A percentile compares a stretch with the other conserved stretches of the same genome.
These are phyloP conservation scores for Pterocles gutturalis DNA, from an alignment of 2,113 vertebrate genomes.

Conservation along the genomic window DNA sequence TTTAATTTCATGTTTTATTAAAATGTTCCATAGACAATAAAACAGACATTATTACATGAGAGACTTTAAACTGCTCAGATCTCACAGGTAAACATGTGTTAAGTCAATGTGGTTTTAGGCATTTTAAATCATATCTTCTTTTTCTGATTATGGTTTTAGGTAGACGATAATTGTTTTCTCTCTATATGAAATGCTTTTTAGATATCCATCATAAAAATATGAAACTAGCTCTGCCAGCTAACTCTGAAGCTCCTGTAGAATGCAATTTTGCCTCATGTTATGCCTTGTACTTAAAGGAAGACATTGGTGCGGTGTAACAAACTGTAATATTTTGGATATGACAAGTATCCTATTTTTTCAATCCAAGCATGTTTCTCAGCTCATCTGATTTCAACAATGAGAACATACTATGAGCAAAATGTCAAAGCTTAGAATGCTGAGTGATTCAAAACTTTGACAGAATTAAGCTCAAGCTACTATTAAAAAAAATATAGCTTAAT, in stretches of 20 bases:
- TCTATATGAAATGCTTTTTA: neutral
- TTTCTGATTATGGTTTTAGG: neutral
- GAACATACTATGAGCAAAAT: neutral
- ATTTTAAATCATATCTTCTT: neutral
- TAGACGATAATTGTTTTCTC: neutral
- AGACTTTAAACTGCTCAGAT: constrained; percentile 2
- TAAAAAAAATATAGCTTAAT: neutral
- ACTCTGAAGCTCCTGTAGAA: neutral
- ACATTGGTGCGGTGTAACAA: neutral
- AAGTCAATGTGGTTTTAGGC: neutral
- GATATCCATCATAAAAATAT: neutral
- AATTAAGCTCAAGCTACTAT: neutral
- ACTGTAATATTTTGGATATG: neutral
- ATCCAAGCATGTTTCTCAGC: neutral
- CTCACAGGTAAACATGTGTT: neutral
- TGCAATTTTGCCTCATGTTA: neutral
- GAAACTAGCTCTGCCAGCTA: neutral
- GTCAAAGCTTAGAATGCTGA: neutral
- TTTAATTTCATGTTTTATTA: constrained; percentile 55
- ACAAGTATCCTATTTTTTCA: neutral
- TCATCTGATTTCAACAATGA: neutral
- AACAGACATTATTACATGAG: neutral
- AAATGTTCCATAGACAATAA: constrained; percentile 14
- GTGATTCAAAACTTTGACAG: neutral
- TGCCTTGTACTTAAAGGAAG: neutral